Evolutionary conservation across 2,888 invertebrate species (phyloP).

Genomic region (Tholera decimalis): DNA sequence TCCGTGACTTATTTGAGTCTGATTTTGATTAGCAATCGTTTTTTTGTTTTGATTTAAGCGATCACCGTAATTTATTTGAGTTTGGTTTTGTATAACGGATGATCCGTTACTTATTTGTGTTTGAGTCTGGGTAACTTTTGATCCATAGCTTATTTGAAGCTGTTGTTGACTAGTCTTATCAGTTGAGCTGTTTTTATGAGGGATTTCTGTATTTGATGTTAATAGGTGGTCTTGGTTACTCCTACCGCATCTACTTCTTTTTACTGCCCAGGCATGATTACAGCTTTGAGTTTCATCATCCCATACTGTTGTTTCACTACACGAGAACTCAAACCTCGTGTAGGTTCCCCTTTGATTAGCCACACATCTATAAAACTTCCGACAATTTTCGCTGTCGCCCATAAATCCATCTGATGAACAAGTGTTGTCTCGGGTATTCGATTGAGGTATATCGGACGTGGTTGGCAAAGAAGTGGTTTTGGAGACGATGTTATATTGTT

Average conservation of each 20-base stretch:
- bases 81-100: slow-evolving; percentile 74
- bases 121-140: slow-evolving; percentile 74
- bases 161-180: slow-evolving; percentile 69
- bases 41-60: slow-evolving; percentile 54
- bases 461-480: slow-evolving; percentile 48
- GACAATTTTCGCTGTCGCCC: slow-evolving; percentile 93
- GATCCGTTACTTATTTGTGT: slow-evolving; percentile 73
- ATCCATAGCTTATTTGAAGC: slow-evolving; percentile 73
- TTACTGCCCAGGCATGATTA: slow-evolving; percentile 93
- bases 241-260: slow-evolving; percentile 81
- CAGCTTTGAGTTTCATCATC: slow-evolving; percentile 94
- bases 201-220: slow-evolving; percentile 16
- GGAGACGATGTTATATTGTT: slow-evolving; percentile 10
- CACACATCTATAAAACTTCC: slow-evolving; percentile 95
- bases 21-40: slow-evolving; percentile 70
- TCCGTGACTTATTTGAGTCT: slow-evolving; percentile 74
- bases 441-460: slow-evolving; percentile 19
- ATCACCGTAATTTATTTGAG: slow-evolving; percentile 75
- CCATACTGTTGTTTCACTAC: slow-evolving; percentile 95
- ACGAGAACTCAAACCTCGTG: slow-evolving; percentile 94
- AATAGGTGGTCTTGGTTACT: slow-evolving; percentile 57
- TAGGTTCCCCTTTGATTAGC: slow-evolving; percentile 92
- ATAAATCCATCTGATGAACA: slow-evolving; percentile 94
- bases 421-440: slow-evolving; percentile 65
- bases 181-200: slow-evolving; percentile 41